Base-by-base conservation (phyloP, 2,797 vertebrate genomes). In the Tangara arthus region DNA sequence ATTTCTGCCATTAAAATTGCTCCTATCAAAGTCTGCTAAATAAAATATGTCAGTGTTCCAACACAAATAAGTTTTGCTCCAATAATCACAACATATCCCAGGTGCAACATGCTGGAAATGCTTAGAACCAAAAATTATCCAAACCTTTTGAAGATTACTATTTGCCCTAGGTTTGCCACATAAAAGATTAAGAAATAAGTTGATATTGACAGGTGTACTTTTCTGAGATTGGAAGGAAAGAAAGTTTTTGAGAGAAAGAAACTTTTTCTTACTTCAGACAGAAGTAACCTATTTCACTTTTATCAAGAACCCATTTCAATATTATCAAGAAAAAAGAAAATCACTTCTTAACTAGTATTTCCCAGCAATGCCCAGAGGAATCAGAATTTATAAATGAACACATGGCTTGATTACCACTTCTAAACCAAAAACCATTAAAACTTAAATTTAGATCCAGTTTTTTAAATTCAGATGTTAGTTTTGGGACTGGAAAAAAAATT, bases 1-100 rank as follows among this genome's bases (percentile, higher is more conserved):
- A 81, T 94, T 94, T 91, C 61, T 93, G 68, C 60, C 55, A 73
- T 87, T 95, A 85, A 94, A 92, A 53, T 80, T 83, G 64, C 44
- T 85, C 49, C 46, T 87, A 57, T 91, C 82, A 71, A 85, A 89
- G 64, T 63, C 73, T 81, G 50, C 70, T 76, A 84, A 92, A 88
- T 79, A 87, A 95, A 94, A 77, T 52, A 70, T 32, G 68, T 34
- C 53, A 23, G 66, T 75, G 71, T 87, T 96, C 46, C 61, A 71
- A 61, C 53, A 55, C 0, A 21, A 75, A 87, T 30, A 53, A 91
- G 88, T 93, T 94, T 86, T 93, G 89, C 83, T 94, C 66, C 71
- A 85, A 21, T 64, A 91, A 89, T 91, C 84, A 89, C 61, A 66
- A 53, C 19, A 55, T 28, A 42, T 85, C 76, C 82, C 79, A 73